Conservation (phyloP, 2,113 vertebrate species). For the Notarius lentiginosus region DNA sequence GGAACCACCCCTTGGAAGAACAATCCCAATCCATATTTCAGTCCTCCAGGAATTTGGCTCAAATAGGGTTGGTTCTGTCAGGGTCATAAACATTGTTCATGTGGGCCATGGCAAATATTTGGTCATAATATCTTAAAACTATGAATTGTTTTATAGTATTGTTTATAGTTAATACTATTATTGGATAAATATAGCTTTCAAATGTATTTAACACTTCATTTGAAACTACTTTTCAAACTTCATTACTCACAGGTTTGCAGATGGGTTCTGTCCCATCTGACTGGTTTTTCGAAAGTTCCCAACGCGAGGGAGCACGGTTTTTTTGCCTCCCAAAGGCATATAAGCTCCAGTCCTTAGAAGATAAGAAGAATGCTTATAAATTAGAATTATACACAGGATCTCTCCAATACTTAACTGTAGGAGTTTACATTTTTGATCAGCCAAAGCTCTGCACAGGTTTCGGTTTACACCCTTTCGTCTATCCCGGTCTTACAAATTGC, state of each 20-base stretch:
- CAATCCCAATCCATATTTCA: background rate
- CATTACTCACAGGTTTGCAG: constrained; percentile 4
- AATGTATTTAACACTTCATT: background rate
- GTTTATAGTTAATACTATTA: background rate
- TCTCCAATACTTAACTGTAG: background rate
- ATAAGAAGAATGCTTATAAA: background rate
- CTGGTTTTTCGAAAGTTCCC: background rate
- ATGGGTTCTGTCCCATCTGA: background rate
- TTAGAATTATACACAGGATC: background rate
- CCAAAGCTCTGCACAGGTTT: background rate
- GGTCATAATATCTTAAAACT: background rate
- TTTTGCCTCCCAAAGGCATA: background rate
- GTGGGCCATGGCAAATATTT: background rate
- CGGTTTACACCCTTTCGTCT: background rate
- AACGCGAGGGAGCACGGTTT: background rate
- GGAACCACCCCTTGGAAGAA: background rate
- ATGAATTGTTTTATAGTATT: background rate
- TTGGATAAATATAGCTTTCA: background rate
- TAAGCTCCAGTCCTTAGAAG: background rate
- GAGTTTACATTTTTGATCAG: background rate
- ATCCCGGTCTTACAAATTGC: background rate
- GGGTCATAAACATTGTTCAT: background rate
- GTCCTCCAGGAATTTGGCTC: background rate
- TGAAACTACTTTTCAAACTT: background rate
- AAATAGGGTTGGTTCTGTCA: background rate